Evolutionary conservation across 2,113 vertebrate genomes (phyloP).

Genomic region (Odontophorus gujanensis): DNA sequence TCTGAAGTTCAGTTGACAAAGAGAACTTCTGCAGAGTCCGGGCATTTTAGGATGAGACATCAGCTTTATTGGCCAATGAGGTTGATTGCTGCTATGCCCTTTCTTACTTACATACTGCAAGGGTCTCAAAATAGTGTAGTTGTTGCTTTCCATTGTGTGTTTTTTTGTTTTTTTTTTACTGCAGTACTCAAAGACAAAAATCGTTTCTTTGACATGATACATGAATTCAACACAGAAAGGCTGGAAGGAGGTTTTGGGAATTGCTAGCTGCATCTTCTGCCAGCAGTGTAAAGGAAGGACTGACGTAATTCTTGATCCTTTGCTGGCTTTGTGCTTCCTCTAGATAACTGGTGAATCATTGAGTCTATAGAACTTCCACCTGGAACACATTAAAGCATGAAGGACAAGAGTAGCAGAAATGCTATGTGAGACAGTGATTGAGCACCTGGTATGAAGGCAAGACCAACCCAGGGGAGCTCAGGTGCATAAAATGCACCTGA

Average conservation of each 20-base stretch:
- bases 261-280: neutral
- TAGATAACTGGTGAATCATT: constrained; percentile 2
- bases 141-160: neutral
- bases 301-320: neutral
- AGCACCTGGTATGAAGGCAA: too few species aligned
- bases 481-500: too few species aligned
- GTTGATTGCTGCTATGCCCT: neutral
- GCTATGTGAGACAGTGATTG: too few species aligned
- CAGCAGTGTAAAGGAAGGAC: neutral
- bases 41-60: too few species aligned
- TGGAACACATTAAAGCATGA: neutral
- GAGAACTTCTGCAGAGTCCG: neutral
- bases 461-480: too few species aligned
- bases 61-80: neutral
- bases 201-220: constrained; percentile 15
- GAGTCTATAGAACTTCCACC: constrained; percentile 16
- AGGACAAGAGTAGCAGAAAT: neutral
- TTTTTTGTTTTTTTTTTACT: constrained; percentile 33
- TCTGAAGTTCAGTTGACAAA: neutral
- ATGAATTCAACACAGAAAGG: constrained; percentile 33
- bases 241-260: neutral
- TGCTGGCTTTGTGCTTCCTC: neutral
- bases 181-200: constrained; percentile 55
- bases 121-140: neutral
- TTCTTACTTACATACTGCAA: neutral